A percentile compares a stretch with the other conserved stretches of the same genome.
phyloP scores from a whole-genome alignment of 2,888 invertebrate species.

The Dinocampus coccinellae region DNA sequence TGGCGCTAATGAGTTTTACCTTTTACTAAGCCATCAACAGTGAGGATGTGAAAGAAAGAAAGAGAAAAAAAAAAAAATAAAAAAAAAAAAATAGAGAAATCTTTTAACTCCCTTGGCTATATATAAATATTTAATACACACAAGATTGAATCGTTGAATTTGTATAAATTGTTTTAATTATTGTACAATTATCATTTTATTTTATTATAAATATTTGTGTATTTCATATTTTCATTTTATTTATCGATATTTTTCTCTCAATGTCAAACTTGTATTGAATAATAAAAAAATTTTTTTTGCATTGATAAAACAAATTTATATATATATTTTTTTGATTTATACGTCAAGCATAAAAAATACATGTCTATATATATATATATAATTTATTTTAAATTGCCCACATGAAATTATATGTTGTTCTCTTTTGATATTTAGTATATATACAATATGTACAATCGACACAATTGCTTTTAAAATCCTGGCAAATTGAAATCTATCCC shows the following conservation, averaged over 20 bases:
- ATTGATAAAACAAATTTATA: too few species aligned
- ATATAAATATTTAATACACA: neutral
- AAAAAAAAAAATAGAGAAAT: neutral
- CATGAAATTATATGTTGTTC: neutral
- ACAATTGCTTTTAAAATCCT: slow-evolving; percentile 46
- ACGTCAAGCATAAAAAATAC: too few species aligned
- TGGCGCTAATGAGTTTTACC: slow-evolving; percentile 50
- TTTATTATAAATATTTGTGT: neutral
- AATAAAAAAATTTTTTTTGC: neutral
- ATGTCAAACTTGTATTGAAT: neutral
- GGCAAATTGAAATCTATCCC: slow-evolving; percentile 47
- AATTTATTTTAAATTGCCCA: neutral
- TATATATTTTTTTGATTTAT: too few species aligned
- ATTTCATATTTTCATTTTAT: neutral
- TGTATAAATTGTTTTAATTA: neutral
- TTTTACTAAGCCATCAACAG: slow-evolving; percentile 39
- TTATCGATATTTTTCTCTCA: neutral
- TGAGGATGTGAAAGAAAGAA: neutral
- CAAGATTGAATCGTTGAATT: neutral
- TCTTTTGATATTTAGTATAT: neutral
- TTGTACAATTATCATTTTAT: neutral
- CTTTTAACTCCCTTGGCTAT: slow-evolving; percentile 6
- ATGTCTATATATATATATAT: too few species aligned
- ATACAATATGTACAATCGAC: slow-evolving; percentile 21
- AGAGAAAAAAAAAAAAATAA: neutral